Evolutionary conservation across 2,113 vertebrate genomes (phyloP).

Genomic region (Leiothrix lutea): DNA sequence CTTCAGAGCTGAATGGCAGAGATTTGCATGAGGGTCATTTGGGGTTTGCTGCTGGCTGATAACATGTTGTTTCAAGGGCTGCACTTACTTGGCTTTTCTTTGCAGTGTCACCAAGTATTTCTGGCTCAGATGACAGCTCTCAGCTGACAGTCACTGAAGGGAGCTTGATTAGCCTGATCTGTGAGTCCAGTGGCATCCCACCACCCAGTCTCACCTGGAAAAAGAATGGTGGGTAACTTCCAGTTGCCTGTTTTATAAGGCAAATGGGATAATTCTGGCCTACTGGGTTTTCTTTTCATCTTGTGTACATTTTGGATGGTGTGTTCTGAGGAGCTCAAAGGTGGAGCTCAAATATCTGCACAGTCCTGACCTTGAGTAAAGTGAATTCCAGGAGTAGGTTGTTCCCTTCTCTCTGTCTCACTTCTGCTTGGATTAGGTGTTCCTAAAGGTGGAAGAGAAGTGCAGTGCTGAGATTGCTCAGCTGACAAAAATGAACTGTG

Average conservation of each 20-base stretch:
- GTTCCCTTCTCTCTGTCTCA: not conserved
- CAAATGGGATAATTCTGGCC: not conserved
- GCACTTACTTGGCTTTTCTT: not conserved
- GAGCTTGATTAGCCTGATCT: slow-evolving; percentile 83
- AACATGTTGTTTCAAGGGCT: not conserved
- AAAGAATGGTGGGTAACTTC: slow-evolving; percentile 81
- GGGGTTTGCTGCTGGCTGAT: not conserved
- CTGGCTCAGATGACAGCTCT: slow-evolving; percentile 78
- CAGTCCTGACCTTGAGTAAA: not conserved
- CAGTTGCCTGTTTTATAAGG: not conserved
- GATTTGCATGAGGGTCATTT: not conserved
- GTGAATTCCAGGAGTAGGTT: not conserved
- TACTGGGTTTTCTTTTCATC: not conserved
- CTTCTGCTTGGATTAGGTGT: not conserved
- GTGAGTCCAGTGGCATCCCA: slow-evolving; percentile 94
- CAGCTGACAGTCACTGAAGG: slow-evolving; percentile 87
- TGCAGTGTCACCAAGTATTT: slow-evolving; percentile 87
- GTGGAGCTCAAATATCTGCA: not conserved
- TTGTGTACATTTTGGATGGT: not conserved
- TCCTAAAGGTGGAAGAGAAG: not conserved
- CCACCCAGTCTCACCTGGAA: slow-evolving; percentile 89
- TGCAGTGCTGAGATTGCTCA: not conserved
- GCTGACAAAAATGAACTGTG: not conserved
- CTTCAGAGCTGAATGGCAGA: not conserved
- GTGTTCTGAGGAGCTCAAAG: not conserved